Base-by-base conservation (phyloP, 2,888 invertebrate genomes). In the Allolobophora icterica region DNA sequence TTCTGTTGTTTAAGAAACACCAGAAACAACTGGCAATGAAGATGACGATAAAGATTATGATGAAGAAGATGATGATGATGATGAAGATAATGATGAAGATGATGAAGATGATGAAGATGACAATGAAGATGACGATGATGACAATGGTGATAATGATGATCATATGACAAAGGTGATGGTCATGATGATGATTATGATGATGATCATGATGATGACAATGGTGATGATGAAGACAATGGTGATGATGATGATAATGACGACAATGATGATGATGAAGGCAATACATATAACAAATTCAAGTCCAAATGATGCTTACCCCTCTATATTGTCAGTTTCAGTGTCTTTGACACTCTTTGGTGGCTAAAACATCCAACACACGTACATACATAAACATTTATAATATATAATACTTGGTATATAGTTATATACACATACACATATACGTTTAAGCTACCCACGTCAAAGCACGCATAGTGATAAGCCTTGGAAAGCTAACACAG, bases 241-340 rank as follows among this genome's bases (percentile, higher is more conserved):
- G 52, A 91, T 90, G 90, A 90, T 90, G 89, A 91, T 87, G 91
- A 45, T 91, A 52, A 87, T 45, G 91, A 89, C 45, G 87, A 90
- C 30, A 42, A 90, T 17, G 91, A 91, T 91, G 91, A 91, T 91
- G 89, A 91, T 84, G 91, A 89, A 5, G 90, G 38, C 35, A 89
- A 90, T 42, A 38, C 33, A 84, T 89, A 58, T 34, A 89, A 89
- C 21, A 71, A 71, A 30, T 4, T 71, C 52, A 71, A 71, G 71
- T n/a, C 6, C 30, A n/a, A 6, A 71, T n/a, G 0, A n/a, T 71
- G 30, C 87, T 87, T 17, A 97, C 97, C 97, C 97, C 96, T 98
- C 98, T 92, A 98, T 98, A 93, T 98, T 97, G 93, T 98, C 98
- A 93, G 98, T 97, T 93, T 98, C 98, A 94, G 98, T 98, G 94